Evolutionary conservation across 2,888 invertebrate genomes (phyloP), one percentile per base, ranked within the genome.

Genomic region (Dione juno): DNA sequence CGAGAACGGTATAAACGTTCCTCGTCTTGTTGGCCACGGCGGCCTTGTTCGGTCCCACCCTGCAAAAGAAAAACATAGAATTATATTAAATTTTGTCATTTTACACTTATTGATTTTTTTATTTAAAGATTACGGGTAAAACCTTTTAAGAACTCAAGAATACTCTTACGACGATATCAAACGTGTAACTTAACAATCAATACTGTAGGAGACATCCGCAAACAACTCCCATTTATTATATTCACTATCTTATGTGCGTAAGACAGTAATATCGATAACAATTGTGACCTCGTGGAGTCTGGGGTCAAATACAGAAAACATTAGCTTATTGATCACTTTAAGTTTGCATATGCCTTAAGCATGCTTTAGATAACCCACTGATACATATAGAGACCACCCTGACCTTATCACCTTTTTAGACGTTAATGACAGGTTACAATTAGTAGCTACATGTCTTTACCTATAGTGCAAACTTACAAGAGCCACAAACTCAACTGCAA

Each of bases 191-290:
- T 80, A 82, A 84, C 82, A 84, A 80, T 79, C 79, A 81, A 83
- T 84, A 92, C 88, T 90, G 85, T 81, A 82, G 77, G 81, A 84
- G 80, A 83, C 82, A 84, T 88, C 83, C 84, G 88, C 87, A 88
- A 90, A 89, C 85, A 84, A 80, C 87, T 85, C 84, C 87, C 86
- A 89, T 92, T 91, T 92, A 92, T 91, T 91, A 86, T 86, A 87
- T 88, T 83, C 80, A 83, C 85, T 92, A 92, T 92, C 92, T 87
- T 84, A 84, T 85, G 87, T 90, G 86, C 89, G 90, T 88, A 88
- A 87, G 82, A 82, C 81, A 81, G 79, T 81, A 73, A 75, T 81
- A 79, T 79, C 69, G 88, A 90, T 89, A 90, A 90, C 81, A 84
- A 78, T 80, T 81, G 76, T 87, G 86, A 86, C 83, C 85, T 80